phyloP scores from a whole-genome alignment of 2,113 vertebrate genomes.

The Chaetura pelagica region DNA sequence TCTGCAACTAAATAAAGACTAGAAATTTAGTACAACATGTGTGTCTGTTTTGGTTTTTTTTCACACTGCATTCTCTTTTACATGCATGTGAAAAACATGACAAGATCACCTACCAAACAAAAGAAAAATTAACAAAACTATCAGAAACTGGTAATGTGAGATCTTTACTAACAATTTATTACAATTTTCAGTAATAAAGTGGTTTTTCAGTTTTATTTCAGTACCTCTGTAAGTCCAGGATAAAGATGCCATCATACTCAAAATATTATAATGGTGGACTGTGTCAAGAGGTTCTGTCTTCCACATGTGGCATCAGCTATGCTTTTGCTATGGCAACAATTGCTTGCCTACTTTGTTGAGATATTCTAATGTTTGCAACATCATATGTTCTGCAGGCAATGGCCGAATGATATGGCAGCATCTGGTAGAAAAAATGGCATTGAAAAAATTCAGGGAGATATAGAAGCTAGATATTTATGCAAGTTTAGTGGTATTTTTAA shows the following conservation, averaged over 20 bases:
- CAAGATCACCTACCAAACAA: neutral
- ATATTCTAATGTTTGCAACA: neutral
- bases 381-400: neutral
- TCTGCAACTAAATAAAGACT: neutral
- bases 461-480: neutral
- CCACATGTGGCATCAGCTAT: neutral
- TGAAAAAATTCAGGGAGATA: neutral
- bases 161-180: neutral
- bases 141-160: neutral
- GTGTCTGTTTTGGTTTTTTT: neutral
- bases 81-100: neutral
- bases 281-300: neutral
- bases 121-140: neutral
- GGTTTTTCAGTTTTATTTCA: neutral
- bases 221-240: neutral
- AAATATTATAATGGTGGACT: neutral
- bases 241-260: neutral
- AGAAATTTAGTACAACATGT: no score
- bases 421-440: neutral
- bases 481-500: neutral
- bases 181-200: neutral
- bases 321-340: neutral
- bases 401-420: neutral
- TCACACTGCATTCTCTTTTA: neutral
- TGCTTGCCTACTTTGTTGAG: neutral